Base-by-base conservation (phyloP, 2,888 invertebrate genomes). In the Drosophila mimetica region DNA sequence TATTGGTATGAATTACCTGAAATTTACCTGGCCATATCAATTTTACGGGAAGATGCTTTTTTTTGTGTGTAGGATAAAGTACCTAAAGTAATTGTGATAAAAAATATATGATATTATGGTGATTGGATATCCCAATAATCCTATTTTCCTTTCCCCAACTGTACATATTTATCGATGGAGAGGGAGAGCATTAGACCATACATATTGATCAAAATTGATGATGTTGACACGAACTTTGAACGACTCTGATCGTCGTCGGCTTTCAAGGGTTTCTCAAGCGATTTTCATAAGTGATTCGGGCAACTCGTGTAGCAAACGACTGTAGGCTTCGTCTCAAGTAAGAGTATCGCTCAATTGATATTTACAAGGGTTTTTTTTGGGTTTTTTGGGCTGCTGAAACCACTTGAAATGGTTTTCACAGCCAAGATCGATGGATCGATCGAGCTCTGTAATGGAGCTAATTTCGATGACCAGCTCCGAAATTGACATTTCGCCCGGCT, bases 211-310 rank as follows among this genome's bases (percentile, higher is more conserved):
- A 85, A 86, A 86, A 88, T 86, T 85, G 88, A 85, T 85, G 88
- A 85, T 83, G 86, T 85, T 88, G 88, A 85, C 85, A 85, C 85
- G 85, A 85, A 86, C 85, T 85, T 76, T 88, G 86, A 83, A 86
- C 88, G 83, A 81, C 71, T 71, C 76, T 50, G 70, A 80, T 67
- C 74, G 52, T 57, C 57, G 50, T 71, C 59, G 54, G 50, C 63
- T 79, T 65, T 83, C 55, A 80, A 86, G 86, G 57, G 86, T 77
- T 85, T 48, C 57, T 42, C 37, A 57, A 70, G 52, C 71, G 71
- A 71, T 71, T 71, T 69, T 70, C 60, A 52, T 70, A 70, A 67
- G 67, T 69, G 70, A 71, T 71, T 71, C 47, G 59, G 51, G 67
- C 57, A 67, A 55, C 69, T 66, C 70, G 54, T 76, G 66, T 71